Base-by-base conservation (phyloP, 2,113 vertebrate genomes). In the Zootoca vivipara region DNA sequence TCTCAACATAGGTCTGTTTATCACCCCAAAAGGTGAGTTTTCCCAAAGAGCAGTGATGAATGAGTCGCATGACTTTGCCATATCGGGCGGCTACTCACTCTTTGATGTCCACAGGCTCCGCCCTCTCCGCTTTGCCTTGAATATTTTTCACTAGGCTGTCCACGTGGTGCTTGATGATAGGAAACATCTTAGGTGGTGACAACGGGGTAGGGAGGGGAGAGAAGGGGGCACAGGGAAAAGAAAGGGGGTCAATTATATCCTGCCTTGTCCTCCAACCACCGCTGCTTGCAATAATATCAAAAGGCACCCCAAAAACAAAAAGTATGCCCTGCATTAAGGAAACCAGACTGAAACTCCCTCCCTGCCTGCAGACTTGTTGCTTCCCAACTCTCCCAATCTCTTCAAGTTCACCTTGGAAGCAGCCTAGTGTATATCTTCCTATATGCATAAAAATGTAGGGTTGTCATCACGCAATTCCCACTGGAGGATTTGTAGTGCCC, bases 111-210 rank as follows among this genome's bases (percentile, higher is more conserved):
- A 96, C 77, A 40, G 91, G 85, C 28, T 97, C 86, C 24, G 88
- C 93, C 5, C 89, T 85, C 10, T 94, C 91, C 28, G n/a, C 93
- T 52, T 96, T 92, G 38, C 94, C 92, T 20, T 88, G 80, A 83
- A 95, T 77, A 28, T 90, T 92, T 80, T 93, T 93, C 33, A 94
- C 82, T 82, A 96, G 86, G 26, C 64, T 93, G 12, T 89, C 77
- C 33, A 92, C 92, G 56, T 83, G 93, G 2, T 94, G 93, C 89
- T 95, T 92, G 92, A 97, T 97, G 83, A 97, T 96, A n/a, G 85
- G 87, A 93, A 96, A 96, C 95, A 97, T 96, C 96, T 96, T 88
- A 73, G 24, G 35, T 3, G 26, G 46, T 38, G 35, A 3, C 35
- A 12, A 10, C 2, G 9, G 4, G 24, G 42, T 26, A 4, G 22